These are phyloP conservation scores for Metalampra italica DNA, from an alignment of 2,888 invertebrate species.

Conservation along the genomic window DNA sequence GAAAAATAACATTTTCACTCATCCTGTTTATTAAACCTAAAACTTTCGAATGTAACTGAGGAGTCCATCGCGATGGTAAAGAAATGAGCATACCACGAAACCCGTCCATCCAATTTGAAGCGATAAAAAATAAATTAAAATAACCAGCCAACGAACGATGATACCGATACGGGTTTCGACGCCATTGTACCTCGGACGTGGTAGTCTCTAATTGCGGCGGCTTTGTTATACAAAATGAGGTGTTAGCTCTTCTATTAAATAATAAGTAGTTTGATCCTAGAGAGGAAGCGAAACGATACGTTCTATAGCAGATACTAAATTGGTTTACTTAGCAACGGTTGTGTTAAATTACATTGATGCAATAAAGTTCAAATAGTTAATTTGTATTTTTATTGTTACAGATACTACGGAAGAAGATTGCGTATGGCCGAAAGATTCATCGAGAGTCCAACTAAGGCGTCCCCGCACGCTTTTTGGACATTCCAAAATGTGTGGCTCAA, in stretches of 20 bases:
- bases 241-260: slow-evolving; percentile 76
- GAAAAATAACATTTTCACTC: neutral
- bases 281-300: slow-evolving; percentile 33
- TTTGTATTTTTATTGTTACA: slow-evolving; percentile 51
- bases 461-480: slow-evolving; percentile 67
- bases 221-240: slow-evolving; percentile 77
- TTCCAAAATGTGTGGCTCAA: slow-evolving; percentile 45
- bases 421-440: slow-evolving; percentile 71
- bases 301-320: slow-evolving; percentile 45
- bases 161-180: slow-evolving; percentile 64
- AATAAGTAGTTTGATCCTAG: slow-evolving; percentile 63
- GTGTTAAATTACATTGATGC: slow-evolving; percentile 14
- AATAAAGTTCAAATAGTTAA: neutral
- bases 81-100: slow-evolving; percentile 54
- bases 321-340: slow-evolving; percentile 24
- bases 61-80: slow-evolving; percentile 54
- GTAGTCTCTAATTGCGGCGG: slow-evolving; percentile 70
- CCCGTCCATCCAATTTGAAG: slow-evolving; percentile 65
- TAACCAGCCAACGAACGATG: slow-evolving; percentile 59
- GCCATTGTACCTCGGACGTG: slow-evolving; percentile 63
- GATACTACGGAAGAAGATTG: slow-evolving; percentile 61
- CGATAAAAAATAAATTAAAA: slow-evolving; percentile 78
- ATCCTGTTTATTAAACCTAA: slow-evolving; percentile 24
- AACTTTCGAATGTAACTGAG: slow-evolving; percentile 44
- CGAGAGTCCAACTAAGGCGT: slow-evolving; percentile 65